Conservation (phyloP, 2,113 vertebrate species). For the Motacilla tschutschensis region DNA sequence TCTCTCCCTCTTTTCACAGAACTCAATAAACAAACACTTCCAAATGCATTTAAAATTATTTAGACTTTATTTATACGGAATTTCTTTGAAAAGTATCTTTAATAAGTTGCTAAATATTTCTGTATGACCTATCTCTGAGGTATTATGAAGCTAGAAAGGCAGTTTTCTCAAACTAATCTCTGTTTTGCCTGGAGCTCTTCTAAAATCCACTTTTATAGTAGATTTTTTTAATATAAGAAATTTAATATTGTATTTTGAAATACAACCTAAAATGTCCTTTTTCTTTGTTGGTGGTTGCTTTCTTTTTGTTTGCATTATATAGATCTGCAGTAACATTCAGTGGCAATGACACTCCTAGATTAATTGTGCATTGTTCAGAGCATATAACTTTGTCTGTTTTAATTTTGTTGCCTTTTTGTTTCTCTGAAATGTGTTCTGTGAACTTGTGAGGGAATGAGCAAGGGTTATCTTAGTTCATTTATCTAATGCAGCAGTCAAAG, state of each 20-base stretch:
- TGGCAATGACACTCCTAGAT: background rate
- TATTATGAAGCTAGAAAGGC: background rate
- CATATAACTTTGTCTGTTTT: background rate
- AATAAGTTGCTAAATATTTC: background rate
- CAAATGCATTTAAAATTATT: background rate
- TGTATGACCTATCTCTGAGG: background rate
- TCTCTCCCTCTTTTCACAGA: background rate
- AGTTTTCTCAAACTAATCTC: background rate
- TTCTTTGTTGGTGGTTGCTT: background rate
- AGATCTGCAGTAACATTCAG: background rate
- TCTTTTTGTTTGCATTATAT: background rate
- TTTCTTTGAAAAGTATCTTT: background rate
- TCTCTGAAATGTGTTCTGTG: background rate
- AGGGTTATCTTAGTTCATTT: background rate
- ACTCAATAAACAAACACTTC: background rate
- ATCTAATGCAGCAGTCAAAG: background rate
- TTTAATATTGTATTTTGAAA: background rate
- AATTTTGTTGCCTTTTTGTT: slow-evolving; percentile 8
- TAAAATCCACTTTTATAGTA: background rate
- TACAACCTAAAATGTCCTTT: background rate
- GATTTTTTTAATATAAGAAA: background rate
- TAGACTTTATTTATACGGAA: background rate
- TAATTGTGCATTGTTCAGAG: background rate
- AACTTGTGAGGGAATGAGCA: background rate
- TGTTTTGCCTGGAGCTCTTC: background rate